Base-by-base conservation (phyloP, 2,113 vertebrate species). In the Psettodes erumei region DNA sequence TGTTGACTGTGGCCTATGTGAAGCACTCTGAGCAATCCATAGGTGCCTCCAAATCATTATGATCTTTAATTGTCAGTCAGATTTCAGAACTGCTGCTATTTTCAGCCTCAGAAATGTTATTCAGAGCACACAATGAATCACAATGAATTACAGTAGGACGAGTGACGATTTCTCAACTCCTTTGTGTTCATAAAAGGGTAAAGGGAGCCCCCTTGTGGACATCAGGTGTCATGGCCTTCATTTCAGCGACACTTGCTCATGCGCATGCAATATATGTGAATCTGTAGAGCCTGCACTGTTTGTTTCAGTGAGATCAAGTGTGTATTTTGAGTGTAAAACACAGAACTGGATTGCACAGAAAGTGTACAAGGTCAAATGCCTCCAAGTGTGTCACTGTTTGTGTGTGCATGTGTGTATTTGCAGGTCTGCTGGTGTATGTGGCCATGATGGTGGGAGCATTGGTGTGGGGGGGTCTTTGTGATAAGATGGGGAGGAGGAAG, bases 371-470 rank as follows among this genome's bases (percentile, higher is more conserved):
- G 33, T 38, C 30, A 62, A 55, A 40, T 60, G 18, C 5, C n/a
- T 60, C 9, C 2, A 42, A n/a, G 32, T 50, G 3, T 48, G 12
- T 56, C 11, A 40, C 19, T 69, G 55, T 54, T 1, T 63, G 1
- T 68, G 19, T 62, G 15, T 67, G 16, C 78, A n/a, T 84, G 12
- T 85, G 60, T 83, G 30, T 76, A 1, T 72, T 38, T 3, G 19
- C 90, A 96, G 98, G 98, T 58, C 85, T 99, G 75, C 96, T 99
- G 77, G 98, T 99, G 88, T 99, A 99, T 70, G 88, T 98, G 65
- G 96, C 96, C 77, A 99, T 99, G 98, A 98, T 99, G 98, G 91
- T 96, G 8, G 98, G 98, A 0, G 96, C 98, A 11, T 85, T 99
- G 50, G 66, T 97, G 64, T 96, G 97, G 94, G 98, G 98, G 0